Percentiles rank a stretch among this genome's conserved stretches.
Evolutionary conservation across 2,888 invertebrate genomes (phyloP).

Genomic region (Xestobium rufovillosum): DNA sequence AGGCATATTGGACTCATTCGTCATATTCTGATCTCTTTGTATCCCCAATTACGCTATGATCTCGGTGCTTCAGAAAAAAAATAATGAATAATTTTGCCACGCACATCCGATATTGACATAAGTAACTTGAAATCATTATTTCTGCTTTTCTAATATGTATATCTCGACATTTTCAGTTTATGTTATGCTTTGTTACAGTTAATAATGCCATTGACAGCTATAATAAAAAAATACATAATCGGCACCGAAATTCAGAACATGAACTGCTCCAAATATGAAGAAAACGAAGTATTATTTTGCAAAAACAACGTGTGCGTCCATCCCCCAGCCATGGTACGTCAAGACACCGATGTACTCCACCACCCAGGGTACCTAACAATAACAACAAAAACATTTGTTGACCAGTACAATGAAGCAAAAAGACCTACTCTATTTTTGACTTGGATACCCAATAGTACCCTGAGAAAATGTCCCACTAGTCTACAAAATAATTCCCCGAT

Average conservation of each 20-base stretch:
- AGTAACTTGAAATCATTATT: no score
- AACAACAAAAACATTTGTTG: constrained; percentile 71
- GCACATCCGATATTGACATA: no score
- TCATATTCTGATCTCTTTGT: no score
- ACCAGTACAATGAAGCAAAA: constrained; percentile 67
- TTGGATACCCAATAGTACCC: constrained; percentile 90
- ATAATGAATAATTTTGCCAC: no score
- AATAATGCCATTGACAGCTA: constrained; percentile 70
- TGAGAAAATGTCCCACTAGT: constrained; percentile 76
- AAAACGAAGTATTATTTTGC: constrained; percentile 80
- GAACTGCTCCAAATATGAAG: constrained; percentile 60
- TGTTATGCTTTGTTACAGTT: no score
- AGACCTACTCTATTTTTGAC: constrained; percentile 79
- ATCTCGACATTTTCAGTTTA: no score
- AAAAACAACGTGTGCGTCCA: constrained; percentile 98
- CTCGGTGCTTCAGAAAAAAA: no score
- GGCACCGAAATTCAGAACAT: constrained; percentile 56
- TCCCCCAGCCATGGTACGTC: constrained; percentile 77
- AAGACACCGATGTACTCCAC: constrained; percentile 77
- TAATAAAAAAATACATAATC: constrained; percentile 68
- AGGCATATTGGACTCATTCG: no score
- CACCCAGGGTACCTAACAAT: constrained; percentile 90
- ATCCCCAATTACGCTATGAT: no score
- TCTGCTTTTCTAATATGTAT: no score
- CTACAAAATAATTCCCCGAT: constrained; percentile 47